Evolutionary conservation across 1,140 invertebrate genomes (phyloP).

Genomic region (Pteromalus puparum): DNA sequence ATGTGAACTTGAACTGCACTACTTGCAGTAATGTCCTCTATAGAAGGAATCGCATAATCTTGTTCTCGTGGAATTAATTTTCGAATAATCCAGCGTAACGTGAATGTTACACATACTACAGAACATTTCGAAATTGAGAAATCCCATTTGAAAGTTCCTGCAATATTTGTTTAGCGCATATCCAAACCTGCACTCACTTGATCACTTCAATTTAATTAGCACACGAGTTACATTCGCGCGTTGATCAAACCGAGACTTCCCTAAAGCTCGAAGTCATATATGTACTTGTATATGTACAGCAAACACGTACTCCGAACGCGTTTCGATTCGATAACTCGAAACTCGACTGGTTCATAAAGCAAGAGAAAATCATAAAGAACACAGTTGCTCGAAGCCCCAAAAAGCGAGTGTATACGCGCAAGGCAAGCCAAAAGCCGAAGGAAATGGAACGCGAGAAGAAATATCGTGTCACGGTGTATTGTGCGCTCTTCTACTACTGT

Average conservation of each 20-base stretch:
- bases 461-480: background rate
- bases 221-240: too few species aligned
- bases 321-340: background rate
- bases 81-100: too few species aligned
- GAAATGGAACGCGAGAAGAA: background rate
- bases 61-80: too few species aligned
- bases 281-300: too few species aligned
- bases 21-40: background rate
- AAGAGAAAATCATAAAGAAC: background rate
- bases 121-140: too few species aligned
- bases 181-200: too few species aligned
- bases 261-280: background rate
- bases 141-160: too few species aligned
- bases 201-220: too few species aligned
- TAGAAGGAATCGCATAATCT: background rate
- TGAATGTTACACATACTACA: too few species aligned
- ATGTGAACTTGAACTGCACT: constrained; percentile 1
- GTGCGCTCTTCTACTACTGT: background rate
- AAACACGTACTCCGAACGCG: background rate
- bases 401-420: background rate
- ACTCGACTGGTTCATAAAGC: background rate
- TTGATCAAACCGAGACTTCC: background rate
- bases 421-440: background rate
- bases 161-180: too few species aligned
- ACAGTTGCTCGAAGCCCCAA: background rate